These are phyloP conservation scores for Wasmannia auropunctata DNA, from an alignment of 1,140 invertebrate species.

Conservation along the genomic window DNA sequence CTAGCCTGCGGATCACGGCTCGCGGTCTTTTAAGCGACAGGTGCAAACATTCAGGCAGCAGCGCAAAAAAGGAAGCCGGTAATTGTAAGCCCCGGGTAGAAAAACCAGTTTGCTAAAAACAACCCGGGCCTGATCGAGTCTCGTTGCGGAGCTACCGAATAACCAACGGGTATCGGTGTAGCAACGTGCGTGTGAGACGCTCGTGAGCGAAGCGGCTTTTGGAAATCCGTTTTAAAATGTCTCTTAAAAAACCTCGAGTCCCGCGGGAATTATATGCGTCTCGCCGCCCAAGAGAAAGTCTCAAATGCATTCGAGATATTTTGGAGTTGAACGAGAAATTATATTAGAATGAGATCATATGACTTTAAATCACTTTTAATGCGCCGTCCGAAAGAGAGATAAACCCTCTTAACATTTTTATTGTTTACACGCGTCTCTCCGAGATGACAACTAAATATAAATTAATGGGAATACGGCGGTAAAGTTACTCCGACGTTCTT, in stretches of 20 bases:
- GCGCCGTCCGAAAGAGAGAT: background rate
- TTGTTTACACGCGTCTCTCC: background rate
- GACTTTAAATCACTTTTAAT: conserved; percentile 11
- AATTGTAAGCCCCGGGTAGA: conserved; percentile 74
- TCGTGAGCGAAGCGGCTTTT: conserved; percentile 58
- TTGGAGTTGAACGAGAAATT: background rate
- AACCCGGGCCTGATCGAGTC: conserved; percentile 74
- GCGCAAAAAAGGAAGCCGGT: conserved; percentile 69
- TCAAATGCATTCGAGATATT: background rate
- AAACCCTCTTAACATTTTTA: background rate
- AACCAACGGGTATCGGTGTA: conserved; percentile 71
- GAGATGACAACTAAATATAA: background rate
- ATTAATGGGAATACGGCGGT: background rate
- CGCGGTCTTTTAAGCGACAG: conserved; percentile 74
- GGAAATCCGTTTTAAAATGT: conserved; percentile 41
- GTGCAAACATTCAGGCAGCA: conserved; percentile 73
- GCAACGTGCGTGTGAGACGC: conserved; percentile 52
- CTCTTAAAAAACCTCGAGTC: background rate
- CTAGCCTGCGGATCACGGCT: conserved; percentile 51
- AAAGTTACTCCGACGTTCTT: conserved; percentile 17
- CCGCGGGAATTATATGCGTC: conserved; percentile 10
- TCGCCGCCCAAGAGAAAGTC: background rate
- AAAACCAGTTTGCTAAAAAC: conserved; percentile 80
- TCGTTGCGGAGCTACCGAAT: conserved; percentile 75
- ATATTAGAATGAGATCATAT: conserved; percentile 5